phyloP scores from a whole-genome alignment of 2,888 invertebrate species.

The Calliphora vomitoria region DNA sequence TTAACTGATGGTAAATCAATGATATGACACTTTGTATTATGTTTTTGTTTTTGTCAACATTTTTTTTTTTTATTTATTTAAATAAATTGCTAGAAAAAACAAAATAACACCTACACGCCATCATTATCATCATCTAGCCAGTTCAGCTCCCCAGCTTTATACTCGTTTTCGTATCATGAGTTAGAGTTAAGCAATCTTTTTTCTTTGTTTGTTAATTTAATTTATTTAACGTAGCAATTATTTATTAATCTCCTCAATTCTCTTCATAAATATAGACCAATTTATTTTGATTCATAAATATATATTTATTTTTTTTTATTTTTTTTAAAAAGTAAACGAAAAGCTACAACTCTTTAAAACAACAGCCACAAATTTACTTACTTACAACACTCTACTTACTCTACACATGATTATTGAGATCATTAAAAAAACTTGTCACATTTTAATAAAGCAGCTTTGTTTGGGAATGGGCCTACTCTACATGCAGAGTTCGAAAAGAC shows the following conservation, averaged over 20 bases:
- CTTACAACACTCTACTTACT: slow-evolving; percentile 30
- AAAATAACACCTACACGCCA: slow-evolving; percentile 62
- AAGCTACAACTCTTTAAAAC: slow-evolving; percentile 1
- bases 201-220: slow-evolving; percentile 53
- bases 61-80: slow-evolving; percentile 26
- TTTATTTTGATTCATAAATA: slow-evolving; percentile 66
- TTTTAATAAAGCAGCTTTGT: slow-evolving; percentile 61
- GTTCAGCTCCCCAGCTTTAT: slow-evolving; percentile 7
- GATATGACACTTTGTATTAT: slow-evolving; percentile 71
- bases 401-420: slow-evolving; percentile 53
- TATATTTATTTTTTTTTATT: slow-evolving; percentile 15
- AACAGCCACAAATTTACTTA: slow-evolving; percentile 50
- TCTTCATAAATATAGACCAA: slow-evolving; percentile 62
- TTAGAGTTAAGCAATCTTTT: slow-evolving; percentile 27
- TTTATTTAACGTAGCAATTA: slow-evolving; percentile 68
- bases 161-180: background rate
- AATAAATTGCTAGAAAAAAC: slow-evolving; percentile 45
- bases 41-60: slow-evolving; percentile 36
- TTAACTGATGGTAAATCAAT: slow-evolving; percentile 65
- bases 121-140: background rate
- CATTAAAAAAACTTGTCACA: slow-evolving; percentile 73
- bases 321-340: slow-evolving; percentile 28
- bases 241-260: slow-evolving; percentile 68
- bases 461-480: slow-evolving; percentile 30
- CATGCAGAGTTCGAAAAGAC: slow-evolving; percentile 21